These are phyloP conservation scores for Zoanthus sociatus DNA, from an alignment of 92 coral and sea anemone species.

Conservation along the genomic window DNA sequence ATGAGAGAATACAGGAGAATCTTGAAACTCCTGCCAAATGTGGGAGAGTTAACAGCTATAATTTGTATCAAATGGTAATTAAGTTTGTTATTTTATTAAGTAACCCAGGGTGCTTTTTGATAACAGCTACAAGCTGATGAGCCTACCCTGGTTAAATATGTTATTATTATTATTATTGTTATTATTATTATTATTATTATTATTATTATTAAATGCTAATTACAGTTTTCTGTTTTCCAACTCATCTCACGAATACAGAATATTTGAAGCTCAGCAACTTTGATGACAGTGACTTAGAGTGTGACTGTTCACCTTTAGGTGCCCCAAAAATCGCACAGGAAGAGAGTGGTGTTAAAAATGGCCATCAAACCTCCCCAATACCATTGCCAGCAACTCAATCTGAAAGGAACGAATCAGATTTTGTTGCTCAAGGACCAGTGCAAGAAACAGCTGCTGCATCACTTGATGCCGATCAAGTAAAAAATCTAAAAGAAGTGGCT, in stretches of 20 bases:
- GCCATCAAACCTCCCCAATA: not conserved
- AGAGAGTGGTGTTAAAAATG: not conserved
- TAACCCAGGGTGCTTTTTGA: too few species aligned
- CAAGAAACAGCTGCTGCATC: not conserved
- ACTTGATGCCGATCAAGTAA: conserved; percentile 9
- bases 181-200: too few species aligned
- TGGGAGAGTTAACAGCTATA: too few species aligned
- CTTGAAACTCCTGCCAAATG: too few species aligned
- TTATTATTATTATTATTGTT: too few species aligned
- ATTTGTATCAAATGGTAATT: too few species aligned
- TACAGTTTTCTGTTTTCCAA: not conserved
- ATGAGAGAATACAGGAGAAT: too few species aligned
- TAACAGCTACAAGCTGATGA: too few species aligned
- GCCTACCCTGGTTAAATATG: too few species aligned
- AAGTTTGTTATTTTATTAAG: too few species aligned
- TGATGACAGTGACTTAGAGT: not conserved
- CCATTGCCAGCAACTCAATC: not conserved
- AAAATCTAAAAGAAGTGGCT: conserved; percentile 59
- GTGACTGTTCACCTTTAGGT: not conserved
- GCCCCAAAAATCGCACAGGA: not conserved
- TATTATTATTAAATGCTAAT: too few species aligned
- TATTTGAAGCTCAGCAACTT: not conserved
- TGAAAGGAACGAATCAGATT: conserved; percentile 22
- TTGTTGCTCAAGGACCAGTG: not conserved
- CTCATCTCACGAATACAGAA: not conserved